Percentiles rank a stretch among this genome's conserved stretches.
Evolutionary conservation across 2,797 vertebrate genomes (phyloP).

Genomic region (Thunnus albacares): DNA sequence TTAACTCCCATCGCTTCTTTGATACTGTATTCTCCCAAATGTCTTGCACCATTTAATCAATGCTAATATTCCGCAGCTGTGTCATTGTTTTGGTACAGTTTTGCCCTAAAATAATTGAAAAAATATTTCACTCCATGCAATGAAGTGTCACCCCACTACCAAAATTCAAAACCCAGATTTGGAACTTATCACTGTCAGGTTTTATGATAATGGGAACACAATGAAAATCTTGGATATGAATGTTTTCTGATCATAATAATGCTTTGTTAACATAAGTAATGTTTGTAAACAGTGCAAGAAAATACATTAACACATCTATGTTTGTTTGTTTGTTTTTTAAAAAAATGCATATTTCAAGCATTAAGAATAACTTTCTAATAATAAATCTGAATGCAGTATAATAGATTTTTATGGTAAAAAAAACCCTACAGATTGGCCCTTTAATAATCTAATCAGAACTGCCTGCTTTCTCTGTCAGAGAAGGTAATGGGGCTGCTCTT

Average conservation of each 20-base stretch:
- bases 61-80: neutral
- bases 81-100: neutral
- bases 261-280: neutral
- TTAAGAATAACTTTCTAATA: neutral
- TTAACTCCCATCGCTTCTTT: slow-evolving; percentile 12
- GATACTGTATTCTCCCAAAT: slow-evolving; percentile 36
- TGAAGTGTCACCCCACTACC: no score
- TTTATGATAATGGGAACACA: neutral
- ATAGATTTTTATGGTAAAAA: neutral
- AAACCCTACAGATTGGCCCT: neutral
- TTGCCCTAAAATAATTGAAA: neutral
- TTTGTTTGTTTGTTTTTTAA: no score
- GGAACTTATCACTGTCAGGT: neutral
- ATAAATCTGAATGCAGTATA: neutral
- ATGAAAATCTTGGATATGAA: neutral
- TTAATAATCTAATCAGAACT: neutral
- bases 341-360: neutral
- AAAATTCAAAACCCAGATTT: neutral
- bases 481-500: neutral
- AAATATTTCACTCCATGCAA: neutral
- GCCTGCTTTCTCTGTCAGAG: neutral
- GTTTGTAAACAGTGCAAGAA: no score
- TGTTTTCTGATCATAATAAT: neutral
- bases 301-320: no score
- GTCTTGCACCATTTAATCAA: slow-evolving; percentile 42